Conservation (phyloP, 1,140 invertebrate species). For the Meloidogyne hapla region DNA sequence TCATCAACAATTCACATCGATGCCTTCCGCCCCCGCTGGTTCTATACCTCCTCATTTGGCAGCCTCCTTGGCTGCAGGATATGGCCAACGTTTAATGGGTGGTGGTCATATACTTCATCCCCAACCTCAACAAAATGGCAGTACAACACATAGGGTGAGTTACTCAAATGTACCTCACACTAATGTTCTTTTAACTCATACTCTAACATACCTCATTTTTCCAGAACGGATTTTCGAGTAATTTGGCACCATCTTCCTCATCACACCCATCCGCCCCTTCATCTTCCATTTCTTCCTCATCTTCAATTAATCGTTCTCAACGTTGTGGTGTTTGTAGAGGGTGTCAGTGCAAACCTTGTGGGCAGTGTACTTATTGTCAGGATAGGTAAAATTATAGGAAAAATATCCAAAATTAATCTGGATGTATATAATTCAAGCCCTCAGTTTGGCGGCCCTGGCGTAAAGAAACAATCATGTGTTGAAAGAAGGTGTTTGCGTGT, state of each 20-base stretch:
- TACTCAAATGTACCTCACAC: background rate
- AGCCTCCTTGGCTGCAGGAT: background rate
- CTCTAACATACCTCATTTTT: background rate
- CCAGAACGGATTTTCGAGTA: constrained; percentile 4
- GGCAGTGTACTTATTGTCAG: constrained; percentile 60
- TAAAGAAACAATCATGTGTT: constrained; percentile 63
- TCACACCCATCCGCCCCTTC: constrained; percentile 15
- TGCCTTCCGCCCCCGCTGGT: background rate
- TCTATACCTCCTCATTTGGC: constrained; percentile 4
- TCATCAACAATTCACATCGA: constrained; percentile 1
- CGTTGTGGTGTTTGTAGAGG: constrained; percentile 34
- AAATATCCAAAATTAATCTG: background rate
- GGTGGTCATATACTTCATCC: background rate
- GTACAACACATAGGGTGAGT: background rate
- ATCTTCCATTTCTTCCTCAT: background rate
- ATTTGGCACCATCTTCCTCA: constrained; percentile 8
- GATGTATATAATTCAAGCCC: constrained; percentile 25
- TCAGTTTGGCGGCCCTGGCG: constrained; percentile 62
- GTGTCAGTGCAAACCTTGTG: constrained; percentile 43
- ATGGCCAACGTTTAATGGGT: constrained; percentile 1
- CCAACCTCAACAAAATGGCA: background rate
- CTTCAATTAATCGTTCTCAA: constrained; percentile 40
- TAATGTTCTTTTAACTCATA: background rate
- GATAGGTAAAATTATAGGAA: constrained; percentile 37
- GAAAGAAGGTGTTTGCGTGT: constrained; percentile 60